Evolutionary conservation across 2,888 invertebrate species (phyloP).

Genomic region (Gortyna flavago): DNA sequence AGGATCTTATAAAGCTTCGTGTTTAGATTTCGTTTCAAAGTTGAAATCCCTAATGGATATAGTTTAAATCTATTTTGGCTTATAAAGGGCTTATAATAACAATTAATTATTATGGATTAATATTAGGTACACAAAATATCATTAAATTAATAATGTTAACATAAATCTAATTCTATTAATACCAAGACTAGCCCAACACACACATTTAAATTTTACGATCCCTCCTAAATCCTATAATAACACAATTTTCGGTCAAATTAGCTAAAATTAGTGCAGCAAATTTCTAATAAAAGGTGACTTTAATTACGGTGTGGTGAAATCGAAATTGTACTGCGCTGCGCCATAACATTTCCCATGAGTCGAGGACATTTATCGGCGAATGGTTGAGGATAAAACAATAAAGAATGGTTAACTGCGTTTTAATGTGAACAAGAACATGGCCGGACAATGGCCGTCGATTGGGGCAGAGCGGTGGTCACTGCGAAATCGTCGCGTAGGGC

Average conservation of each 20-base stretch:
- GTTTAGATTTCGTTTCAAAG: background rate
- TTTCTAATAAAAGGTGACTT: slow-evolving; percentile 82
- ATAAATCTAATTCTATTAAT: slow-evolving; percentile 29
- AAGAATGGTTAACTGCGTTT: slow-evolving; percentile 89
- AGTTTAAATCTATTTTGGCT: background rate
- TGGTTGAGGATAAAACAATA: slow-evolving; percentile 88
- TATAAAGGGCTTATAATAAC: slow-evolving; percentile 1
- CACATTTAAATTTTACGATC: slow-evolving; percentile 53
- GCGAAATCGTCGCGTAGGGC: slow-evolving; percentile 77
- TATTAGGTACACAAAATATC: background rate
- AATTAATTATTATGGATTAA: slow-evolving; percentile 9
- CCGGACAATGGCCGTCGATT: slow-evolving; percentile 86
- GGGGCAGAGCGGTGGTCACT: slow-evolving; percentile 85
- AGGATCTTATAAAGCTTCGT: background rate
- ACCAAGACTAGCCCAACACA: slow-evolving; percentile 20
- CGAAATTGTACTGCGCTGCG: slow-evolving; percentile 76
- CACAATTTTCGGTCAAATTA: slow-evolving; percentile 72
- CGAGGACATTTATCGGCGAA: slow-evolving; percentile 87
- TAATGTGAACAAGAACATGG: slow-evolving; percentile 89
- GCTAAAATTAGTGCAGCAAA: slow-evolving; percentile 81
- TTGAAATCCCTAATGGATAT: background rate
- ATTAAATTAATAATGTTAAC: slow-evolving; percentile 18
- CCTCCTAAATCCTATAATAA: slow-evolving; percentile 74
- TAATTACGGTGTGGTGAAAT: slow-evolving; percentile 81
- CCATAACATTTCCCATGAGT: slow-evolving; percentile 85